phyloP scores from a whole-genome alignment of 2,113 vertebrate species.

The Mustela nigripes region DNA sequence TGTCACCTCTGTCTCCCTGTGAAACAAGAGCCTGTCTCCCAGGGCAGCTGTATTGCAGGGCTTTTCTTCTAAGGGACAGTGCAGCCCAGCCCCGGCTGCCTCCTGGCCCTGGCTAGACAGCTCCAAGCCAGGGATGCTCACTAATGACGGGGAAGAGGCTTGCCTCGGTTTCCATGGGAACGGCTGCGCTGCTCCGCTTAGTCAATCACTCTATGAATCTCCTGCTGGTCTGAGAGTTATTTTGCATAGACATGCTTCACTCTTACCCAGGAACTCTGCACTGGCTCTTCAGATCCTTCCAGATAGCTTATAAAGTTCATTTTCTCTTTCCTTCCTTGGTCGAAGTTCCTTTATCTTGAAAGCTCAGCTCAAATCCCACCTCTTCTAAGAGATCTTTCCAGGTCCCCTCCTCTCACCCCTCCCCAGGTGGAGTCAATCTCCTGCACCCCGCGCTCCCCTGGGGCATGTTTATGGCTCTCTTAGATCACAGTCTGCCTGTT shows the following conservation, averaged over 20 bases:
- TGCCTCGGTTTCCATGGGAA: conserved; percentile 80
- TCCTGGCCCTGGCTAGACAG: conserved; percentile 64
- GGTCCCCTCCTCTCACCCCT: background rate
- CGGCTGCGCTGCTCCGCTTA: conserved; percentile 70
- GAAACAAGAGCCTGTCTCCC: background rate
- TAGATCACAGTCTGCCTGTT: conserved; percentile 77
- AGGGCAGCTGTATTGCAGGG: background rate
- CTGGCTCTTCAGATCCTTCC: conserved; percentile 28
- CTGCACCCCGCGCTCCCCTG: background rate
- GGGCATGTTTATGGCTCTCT: conserved; percentile 65
- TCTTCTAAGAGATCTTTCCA: conserved; percentile 52
- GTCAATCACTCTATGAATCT: conserved; percentile 76
- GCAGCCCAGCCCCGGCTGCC: background rate
- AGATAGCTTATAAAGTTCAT: conserved; percentile 5
- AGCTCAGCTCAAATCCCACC: conserved; percentile 11
- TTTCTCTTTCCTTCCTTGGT: conserved; percentile 15
- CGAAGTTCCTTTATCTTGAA: conserved; percentile 59
- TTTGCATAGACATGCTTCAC: conserved; percentile 67
- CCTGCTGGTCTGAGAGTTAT: conserved; percentile 73
- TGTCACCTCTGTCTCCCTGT: background rate
- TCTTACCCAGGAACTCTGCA: conserved; percentile 46
- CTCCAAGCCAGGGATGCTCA: conserved; percentile 58
- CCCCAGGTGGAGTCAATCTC: background rate
- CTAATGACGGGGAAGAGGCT: conserved; percentile 62
- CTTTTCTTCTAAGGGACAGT: conserved; percentile 4